Percentiles rank a stretch among this genome's conserved stretches.
These are phyloP conservation scores for Semnornis frantzii DNA, from an alignment of 2,113 vertebrate genomes.

Conservation along the genomic window DNA sequence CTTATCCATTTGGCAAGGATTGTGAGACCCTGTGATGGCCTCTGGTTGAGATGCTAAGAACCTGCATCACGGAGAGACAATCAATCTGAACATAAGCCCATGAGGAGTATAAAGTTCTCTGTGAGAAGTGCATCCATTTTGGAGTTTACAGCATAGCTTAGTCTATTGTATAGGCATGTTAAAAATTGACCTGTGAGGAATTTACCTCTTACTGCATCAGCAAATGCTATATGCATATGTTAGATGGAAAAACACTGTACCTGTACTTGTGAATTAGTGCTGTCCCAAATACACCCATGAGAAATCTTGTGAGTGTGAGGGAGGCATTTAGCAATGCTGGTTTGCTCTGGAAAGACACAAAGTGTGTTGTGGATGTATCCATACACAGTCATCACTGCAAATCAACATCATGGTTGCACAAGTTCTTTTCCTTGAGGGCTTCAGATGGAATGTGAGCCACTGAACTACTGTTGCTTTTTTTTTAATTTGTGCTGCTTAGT, in stretches of 20 bases:
- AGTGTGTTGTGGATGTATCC: neutral
- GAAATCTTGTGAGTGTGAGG: neutral
- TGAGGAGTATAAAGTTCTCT: neutral
- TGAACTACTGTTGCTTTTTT: neutral
- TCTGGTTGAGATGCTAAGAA: fast-evolving
- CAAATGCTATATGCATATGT: neutral
- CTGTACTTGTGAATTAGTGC: neutral
- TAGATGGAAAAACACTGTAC: neutral
- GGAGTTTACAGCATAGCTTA: neutral
- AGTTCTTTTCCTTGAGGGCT: neutral
- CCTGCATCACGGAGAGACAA: neutral
- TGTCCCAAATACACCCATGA: neutral
- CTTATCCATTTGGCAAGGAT: neutral
- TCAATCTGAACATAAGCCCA: neutral
- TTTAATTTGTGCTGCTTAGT: neutral
- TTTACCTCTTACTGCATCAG: neutral
- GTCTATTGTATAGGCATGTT: neutral
- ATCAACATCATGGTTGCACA: fast-evolving
- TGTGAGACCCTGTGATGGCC: neutral
- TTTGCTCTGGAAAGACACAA: neutral
- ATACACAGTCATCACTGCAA: neutral
- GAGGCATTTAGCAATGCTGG: neutral
- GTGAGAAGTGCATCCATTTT: neutral
- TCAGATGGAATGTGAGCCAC: neutral
- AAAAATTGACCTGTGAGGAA: neutral